Evolutionary conservation across 2,113 vertebrate genomes (phyloP), one percentile per base, ranked within the genome.

Genomic region (Pituophis catenifer): DNA sequence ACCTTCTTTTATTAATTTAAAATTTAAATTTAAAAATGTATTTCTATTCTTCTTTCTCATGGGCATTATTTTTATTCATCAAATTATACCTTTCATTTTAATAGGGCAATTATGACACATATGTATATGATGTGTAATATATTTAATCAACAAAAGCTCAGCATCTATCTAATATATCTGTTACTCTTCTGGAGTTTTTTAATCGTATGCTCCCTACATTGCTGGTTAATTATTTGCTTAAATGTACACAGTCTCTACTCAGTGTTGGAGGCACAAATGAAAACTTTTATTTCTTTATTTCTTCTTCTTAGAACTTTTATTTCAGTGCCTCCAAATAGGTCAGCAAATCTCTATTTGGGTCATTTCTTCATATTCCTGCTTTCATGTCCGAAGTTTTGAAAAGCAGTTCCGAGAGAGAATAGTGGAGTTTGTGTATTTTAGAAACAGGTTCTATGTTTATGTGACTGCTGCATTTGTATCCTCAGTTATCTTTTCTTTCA

Each of bases 141-240:
- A 95, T 95, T 95, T 48, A 52, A 50, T 50, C 44, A 24, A 26
- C 86, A 87, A 50, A 52, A 9, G 21, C 94, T 92, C 93, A 91
- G 96, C n/a, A 33, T 75, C 65, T 70, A 70, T 70, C 12, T 95
- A 92, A 96, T 62, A 95, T 92, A 87, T n/a, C 53, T 87, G 94
- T 92, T 95, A 91, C 86, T 95, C 91, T 57, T 86, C 2, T 8
- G 13, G 2, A 15, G 15, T 50, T 17, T 53, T 95, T 90, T 95
- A 94, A 95, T 93, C 97, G 94, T 97, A 98, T 96, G 96, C 96
- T 95, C 92, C 94, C 96, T 96, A 96, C 97, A 96, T 94, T 96
- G 96, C 97, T 97, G 97, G 96, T 98, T 98, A 98, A 98, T 97
- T 97, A 98, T 97, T 98, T 96, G 24, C 94, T 96, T 95, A 91